A percentile compares a stretch with the other conserved stretches of the same genome.
Conservation (phyloP, 1,140 invertebrate genomes). For the Tribolium madens region DNA sequence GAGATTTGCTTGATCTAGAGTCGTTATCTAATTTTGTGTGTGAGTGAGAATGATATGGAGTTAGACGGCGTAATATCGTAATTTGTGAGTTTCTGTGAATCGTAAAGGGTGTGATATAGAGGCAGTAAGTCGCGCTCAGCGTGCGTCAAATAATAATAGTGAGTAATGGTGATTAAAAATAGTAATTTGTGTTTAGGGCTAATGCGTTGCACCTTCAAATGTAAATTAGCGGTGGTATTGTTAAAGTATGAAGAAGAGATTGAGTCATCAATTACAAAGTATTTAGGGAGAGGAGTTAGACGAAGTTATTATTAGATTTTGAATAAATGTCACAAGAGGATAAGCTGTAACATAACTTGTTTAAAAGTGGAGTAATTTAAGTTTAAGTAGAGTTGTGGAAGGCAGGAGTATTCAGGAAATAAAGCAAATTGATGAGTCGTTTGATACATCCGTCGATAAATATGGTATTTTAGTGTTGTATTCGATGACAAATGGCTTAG, state of each 20-base stretch:
- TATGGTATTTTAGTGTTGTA: slow-evolving; percentile 34
- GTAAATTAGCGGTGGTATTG: slow-evolving; percentile 27
- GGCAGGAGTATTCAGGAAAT: slow-evolving; percentile 28
- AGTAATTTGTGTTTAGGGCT: slow-evolving; percentile 2
- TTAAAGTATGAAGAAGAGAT: slow-evolving; percentile 39
- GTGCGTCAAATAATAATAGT: background rate
- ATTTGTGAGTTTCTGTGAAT: background rate
- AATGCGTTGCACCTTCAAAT: slow-evolving; percentile 18
- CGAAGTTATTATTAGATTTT: slow-evolving; percentile 44
- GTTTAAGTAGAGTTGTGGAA: slow-evolving; percentile 37
- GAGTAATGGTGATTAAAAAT: slow-evolving; percentile 10
- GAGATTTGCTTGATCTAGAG: too few species aligned
- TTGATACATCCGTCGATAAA: slow-evolving; percentile 38
- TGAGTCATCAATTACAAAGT: slow-evolving; percentile 41
- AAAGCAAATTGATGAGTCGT: slow-evolving; percentile 33
- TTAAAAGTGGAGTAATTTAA: slow-evolving; percentile 37
- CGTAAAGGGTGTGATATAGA: background rate
- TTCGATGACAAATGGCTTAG: slow-evolving; percentile 22
- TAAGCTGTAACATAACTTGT: slow-evolving; percentile 42
- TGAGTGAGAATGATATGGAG: background rate
- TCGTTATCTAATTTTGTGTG: background rate
- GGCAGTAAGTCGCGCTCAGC: background rate
- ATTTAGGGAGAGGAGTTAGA: slow-evolving; percentile 39
- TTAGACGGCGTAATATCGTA: background rate
- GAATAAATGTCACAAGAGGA: slow-evolving; percentile 38